Percentiles rank a stretch among this genome's conserved stretches.
phyloP scores from a whole-genome alignment of 2,888 invertebrate species.

The Hedychridium roseum region DNA sequence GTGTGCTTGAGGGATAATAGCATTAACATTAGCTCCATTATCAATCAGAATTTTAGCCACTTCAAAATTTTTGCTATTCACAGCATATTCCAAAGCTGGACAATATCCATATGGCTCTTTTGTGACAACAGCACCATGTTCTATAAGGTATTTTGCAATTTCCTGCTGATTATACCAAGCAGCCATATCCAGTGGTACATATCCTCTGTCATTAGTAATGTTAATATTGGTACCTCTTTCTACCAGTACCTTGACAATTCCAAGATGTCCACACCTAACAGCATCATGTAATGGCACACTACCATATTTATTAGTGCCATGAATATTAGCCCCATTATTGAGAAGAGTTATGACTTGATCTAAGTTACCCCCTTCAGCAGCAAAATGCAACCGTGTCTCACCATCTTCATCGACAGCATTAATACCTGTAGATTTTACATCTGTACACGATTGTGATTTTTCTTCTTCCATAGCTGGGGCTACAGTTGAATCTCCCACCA shows the following conservation, averaged over 20 bases:
- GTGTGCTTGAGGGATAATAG: neutral
- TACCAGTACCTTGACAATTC: neutral
- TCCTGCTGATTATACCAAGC: neutral
- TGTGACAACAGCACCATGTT: neutral
- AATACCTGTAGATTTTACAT: too few species aligned
- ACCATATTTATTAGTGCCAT: neutral
- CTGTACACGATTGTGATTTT: too few species aligned
- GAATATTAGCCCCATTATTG: neutral
- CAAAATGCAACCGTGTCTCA: neutral
- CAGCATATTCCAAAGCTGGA: neutral
- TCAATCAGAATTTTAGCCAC: neutral
- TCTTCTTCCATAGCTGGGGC: too few species aligned
- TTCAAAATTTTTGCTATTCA: neutral
- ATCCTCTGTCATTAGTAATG: neutral
- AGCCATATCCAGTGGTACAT: neutral
- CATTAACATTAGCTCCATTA: neutral
- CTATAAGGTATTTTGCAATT: slow-evolving; percentile 1
- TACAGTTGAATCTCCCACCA: too few species aligned
- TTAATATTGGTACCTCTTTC: neutral
- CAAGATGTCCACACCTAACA: neutral
- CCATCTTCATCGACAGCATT: neutral
- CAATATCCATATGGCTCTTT: neutral
- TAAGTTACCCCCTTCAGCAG: neutral
- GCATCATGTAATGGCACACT: neutral
- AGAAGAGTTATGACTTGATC: neutral